A percentile compares a stretch with the other conserved stretches of the same genome.
These are phyloP conservation scores for Eulemur macaco DNA, from an alignment of 2,113 vertebrate species.

Conservation along the genomic window DNA sequence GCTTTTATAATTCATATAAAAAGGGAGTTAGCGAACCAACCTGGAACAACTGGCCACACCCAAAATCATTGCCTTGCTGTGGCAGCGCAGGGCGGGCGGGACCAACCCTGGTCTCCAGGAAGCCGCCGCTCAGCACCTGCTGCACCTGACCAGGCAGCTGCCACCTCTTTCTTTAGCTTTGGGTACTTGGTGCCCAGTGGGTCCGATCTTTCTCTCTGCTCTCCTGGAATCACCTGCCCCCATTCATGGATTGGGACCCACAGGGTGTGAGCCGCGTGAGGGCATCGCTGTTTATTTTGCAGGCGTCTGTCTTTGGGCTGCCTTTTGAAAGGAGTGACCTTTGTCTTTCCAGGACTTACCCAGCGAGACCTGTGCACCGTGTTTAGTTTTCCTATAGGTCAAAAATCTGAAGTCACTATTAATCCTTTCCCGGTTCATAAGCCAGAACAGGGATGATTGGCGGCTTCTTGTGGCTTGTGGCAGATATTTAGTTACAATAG, in stretches of 20 bases:
- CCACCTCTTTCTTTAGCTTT: fast-evolving
- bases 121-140: fast-evolving
- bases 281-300: neutral
- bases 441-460: fast-evolving
- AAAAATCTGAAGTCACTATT: neutral
- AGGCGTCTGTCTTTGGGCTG: neutral
- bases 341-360: neutral
- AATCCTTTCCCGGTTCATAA: neutral
- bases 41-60: fast-evolving
- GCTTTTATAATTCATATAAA: neutral
- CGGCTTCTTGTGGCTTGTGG: neutral
- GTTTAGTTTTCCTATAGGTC: neutral
- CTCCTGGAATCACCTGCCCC: fast-evolving
- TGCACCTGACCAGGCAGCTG: fast-evolving
- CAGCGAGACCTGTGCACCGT: neutral
- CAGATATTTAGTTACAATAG: fast-evolving
- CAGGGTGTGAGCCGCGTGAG: fast-evolving
- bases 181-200: fast-evolving
- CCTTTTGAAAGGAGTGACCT: neutral
- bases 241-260: fast-evolving
- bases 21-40: neutral
- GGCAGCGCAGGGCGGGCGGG: fast-evolving
- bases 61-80: fast-evolving
- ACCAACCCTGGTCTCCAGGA: fast-evolving
- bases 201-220: neutral